Evolutionary conservation across 2,113 vertebrate species (phyloP), one percentile per base, ranked within the genome.

Genomic region (Okapia johnstoni): DNA sequence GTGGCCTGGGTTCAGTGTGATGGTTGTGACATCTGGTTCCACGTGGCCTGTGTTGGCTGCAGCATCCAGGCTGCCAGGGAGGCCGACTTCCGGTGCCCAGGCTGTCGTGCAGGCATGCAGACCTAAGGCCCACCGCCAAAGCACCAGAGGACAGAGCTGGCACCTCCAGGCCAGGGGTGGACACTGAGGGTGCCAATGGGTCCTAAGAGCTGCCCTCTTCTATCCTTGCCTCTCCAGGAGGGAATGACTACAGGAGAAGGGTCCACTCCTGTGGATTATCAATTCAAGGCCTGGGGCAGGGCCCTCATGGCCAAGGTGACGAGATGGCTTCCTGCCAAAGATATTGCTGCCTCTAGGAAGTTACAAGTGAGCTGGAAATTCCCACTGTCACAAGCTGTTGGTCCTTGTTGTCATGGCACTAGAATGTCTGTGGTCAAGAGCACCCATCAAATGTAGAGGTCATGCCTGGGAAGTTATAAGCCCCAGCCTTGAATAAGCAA

Each of bases 1-100:
- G 99, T 99, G 96, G 99, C 99, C 98, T 99, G 99, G 99, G 99
- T 99, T 98, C 99, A 99, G 98, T 99, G 99, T n/a, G 99, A 99
- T 66, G 99, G 99, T 95, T 99, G 99, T 55, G 99, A 99, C 26
- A 98, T 98, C 96, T 99, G 99, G 99, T 99, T 99, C 98, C 99
- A 99, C 43, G 94, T 99, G 50, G 99, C 99, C 97, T 99, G 99
- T 43, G 99, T 99, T 54, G 99, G 98, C 5, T 98, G 98, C 79
- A 99, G 99, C 86, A 98, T 99, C 89, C 98, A 98, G 57, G 98
- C 99, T 28, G 98, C 99, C 89, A 52, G 97, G 92, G 99, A 99
- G 88, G 99, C 99, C 0, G 99, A 99, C 93, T 99, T 99, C 96
- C 99, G 98, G 98, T 99, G 99, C 48, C 92, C 92, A 36, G 98